Evolutionary conservation across 2,113 vertebrate genomes (phyloP), one percentile per base, ranked within the genome.

Genomic region (Passer domesticus): DNA sequence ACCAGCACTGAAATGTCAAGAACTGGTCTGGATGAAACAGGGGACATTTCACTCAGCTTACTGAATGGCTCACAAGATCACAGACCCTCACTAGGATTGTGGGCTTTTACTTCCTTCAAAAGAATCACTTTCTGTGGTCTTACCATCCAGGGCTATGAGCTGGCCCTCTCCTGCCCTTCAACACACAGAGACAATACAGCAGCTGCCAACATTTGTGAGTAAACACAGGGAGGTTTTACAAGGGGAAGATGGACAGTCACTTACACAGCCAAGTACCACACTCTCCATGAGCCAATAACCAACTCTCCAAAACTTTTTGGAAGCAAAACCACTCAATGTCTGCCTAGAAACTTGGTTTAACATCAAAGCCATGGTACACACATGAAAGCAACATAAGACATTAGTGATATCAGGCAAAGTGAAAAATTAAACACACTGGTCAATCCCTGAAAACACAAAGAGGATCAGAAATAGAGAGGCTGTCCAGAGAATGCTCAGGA

Each of bases 311-410:
- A 80, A 64, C 27, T 10, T 31, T 83, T 39, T 58, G 16, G 41
- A 91, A 87, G 31, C 4, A 60, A 92, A 91, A n/a, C 9, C 20
- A 44, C 49, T 55, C 53, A 7, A 18, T 56, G 92, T 75, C 59
- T 91, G 62, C 37, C 58, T 84, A 10, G n/a, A 77, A 72, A 21
- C 10, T 15, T 10, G 21, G 10, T 72, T 92, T 81, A 79, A 78
- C 6, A 22, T 55, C 41, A 43, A 70, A 89, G 52, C 50, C 56
- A 70, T 27, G 70, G 30, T 5, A 37, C 15, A 27, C 9, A 33
- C 0, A 0, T 13, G 15, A 58, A 3, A 53, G 56, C 17, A 63
- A 70, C 0, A 0, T 5, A 62, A 81, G 16, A 41, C 3, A 3
- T 27, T 43, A 44, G 1, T 52, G 43, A 77, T 33, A n/a, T 30